Evolutionary conservation across 1,140 invertebrate genomes (phyloP).

Genomic region (Pentalonia nigronervosa): DNA sequence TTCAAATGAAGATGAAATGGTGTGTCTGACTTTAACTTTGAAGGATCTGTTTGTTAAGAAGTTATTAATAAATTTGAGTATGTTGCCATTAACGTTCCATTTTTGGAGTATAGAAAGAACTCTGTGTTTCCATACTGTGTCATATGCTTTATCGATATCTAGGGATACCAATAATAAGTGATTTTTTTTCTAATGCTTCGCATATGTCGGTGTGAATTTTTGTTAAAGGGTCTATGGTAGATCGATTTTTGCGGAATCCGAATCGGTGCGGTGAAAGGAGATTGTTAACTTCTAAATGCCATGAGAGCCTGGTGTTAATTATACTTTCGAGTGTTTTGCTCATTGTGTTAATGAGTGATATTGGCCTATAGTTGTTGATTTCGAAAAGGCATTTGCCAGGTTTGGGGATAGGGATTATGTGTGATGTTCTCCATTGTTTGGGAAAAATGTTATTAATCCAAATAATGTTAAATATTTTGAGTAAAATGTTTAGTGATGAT

Average conservation of each 20-base stretch:
- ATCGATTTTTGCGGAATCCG: background rate
- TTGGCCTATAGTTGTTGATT: background rate
- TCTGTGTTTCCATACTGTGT: too few species aligned
- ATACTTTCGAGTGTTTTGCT: background rate
- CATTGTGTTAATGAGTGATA: background rate
- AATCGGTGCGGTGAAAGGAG: background rate
- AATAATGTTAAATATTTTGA: background rate
- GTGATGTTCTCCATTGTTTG: background rate
- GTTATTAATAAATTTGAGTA: too few species aligned
- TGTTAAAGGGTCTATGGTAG: background rate
- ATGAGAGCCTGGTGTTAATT: background rate
- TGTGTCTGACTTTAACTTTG: background rate
- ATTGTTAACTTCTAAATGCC: background rate
- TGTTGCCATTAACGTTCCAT: too few species aligned
- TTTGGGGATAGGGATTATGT: background rate
- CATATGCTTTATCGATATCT: too few species aligned
- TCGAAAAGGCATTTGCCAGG: background rate
- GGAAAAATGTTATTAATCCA: background rate
- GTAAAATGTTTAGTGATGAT: too few species aligned
- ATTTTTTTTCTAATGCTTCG: background rate
- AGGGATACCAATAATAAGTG: background rate
- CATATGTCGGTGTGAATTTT: background rate
- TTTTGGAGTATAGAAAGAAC: too few species aligned
- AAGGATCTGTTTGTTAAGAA: too few species aligned
- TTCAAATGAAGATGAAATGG: background rate